phyloP scores from a whole-genome alignment of 2,113 vertebrate genomes.

The Euleptes europaea region DNA sequence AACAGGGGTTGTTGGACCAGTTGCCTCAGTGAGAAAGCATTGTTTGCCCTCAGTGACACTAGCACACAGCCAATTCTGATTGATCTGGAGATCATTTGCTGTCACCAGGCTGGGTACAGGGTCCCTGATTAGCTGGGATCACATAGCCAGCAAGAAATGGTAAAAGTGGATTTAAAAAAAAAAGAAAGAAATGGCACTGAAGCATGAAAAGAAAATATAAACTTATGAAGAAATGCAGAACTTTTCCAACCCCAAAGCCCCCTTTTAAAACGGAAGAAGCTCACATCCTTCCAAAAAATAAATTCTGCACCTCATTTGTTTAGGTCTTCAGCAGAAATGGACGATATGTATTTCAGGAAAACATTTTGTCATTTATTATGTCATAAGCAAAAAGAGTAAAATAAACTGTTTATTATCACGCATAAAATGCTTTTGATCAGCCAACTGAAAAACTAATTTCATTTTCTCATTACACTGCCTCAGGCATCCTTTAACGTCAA shows the following conservation, averaged over 20 bases:
- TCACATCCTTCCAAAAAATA: not conserved
- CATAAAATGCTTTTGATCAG: conserved; percentile 99
- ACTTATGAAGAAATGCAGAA: not conserved
- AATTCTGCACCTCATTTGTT: not conserved
- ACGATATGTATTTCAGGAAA: conserved; percentile 72
- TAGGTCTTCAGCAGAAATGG: conserved; percentile 9
- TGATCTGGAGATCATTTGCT: not conserved
- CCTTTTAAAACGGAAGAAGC: not conserved
- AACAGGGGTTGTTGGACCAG: too few relatives aligned
- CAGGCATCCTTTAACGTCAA: conserved; percentile 91
- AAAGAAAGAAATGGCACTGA: not conserved
- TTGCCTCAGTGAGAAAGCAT: not conserved
- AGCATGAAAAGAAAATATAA: not conserved
- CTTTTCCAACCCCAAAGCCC: not conserved
- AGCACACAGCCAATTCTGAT: not conserved
- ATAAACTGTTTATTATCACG: conserved; percentile 98
- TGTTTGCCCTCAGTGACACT: not conserved
- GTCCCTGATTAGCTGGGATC: not conserved
- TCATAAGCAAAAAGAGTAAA: conserved; percentile 85
- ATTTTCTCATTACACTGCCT: conserved; percentile 98
- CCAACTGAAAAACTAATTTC: conserved; percentile 99
- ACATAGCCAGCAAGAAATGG: not conserved
- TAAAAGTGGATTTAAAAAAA: too few relatives aligned
- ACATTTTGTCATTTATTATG: conserved; percentile 81
- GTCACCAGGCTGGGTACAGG: not conserved